These are phyloP conservation scores for Diarsia mendica DNA, from an alignment of 2,888 invertebrate species.

Conservation along the genomic window DNA sequence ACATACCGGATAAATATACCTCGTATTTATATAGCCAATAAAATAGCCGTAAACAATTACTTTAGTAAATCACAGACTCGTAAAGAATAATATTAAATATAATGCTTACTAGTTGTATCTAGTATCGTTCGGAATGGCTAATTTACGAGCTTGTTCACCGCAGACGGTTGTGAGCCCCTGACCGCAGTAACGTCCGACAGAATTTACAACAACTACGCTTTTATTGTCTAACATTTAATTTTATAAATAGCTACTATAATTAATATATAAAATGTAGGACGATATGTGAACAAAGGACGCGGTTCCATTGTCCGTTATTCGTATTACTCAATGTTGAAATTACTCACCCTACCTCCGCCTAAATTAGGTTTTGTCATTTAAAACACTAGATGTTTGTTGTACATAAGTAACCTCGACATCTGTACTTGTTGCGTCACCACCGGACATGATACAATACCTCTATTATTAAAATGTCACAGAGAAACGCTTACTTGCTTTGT, in stretches of 20 bases:
- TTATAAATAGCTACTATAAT: constrained; percentile 20
- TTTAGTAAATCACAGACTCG: constrained; percentile 41
- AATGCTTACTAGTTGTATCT: constrained; percentile 43
- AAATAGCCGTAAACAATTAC: constrained; percentile 52
- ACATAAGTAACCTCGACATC: constrained; percentile 68
- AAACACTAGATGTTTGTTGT: constrained; percentile 56
- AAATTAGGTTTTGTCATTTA: constrained; percentile 59
- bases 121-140: constrained; percentile 28
- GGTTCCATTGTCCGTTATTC: constrained; percentile 30
- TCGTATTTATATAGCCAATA: constrained; percentile 47
- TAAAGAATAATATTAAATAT: constrained; percentile 38
- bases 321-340: constrained; percentile 46
- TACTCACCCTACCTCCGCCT: constrained; percentile 51
- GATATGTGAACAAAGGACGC: constrained; percentile 44
- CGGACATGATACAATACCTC: constrained; percentile 73
- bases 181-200: constrained; percentile 38
- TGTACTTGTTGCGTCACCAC: constrained; percentile 69
- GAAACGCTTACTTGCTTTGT: constrained; percentile 69
- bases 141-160: constrained; percentile 48
- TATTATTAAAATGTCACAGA: constrained; percentile 73
- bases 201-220: constrained; percentile 44
- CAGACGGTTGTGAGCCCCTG: constrained; percentile 40
- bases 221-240: constrained; percentile 34
- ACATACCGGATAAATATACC: constrained; percentile 42
- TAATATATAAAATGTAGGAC: constrained; percentile 34